Evolutionary conservation across 1,140 invertebrate genomes (phyloP), one percentile per base, ranked within the genome.

Genomic region (Ips nitidus): DNA sequence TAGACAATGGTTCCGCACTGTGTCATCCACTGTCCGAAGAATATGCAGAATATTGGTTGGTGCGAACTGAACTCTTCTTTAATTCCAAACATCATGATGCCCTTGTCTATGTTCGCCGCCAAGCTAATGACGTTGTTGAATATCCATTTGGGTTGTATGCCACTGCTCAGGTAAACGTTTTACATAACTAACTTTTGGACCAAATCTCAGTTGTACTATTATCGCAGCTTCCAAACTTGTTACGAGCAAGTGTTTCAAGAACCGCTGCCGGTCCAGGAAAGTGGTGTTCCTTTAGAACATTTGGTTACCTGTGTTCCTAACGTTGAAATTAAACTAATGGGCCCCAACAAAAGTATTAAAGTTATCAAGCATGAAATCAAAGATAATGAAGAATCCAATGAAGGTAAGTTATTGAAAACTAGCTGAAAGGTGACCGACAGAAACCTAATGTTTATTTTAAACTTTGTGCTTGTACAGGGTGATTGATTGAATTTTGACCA

Each of bases 231-330:
- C 70, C 85, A 90, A 52, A 85, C 87, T 70, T 95, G 93, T 79
- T 94, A 94, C 74, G 85, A 88, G 76, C 86, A 86, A 8, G 88
- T 91, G 78, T 89, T 91, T 75, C 82, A 86, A 67, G 78, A 85
- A 73, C 59, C 81, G 41, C 71, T 90, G 74, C 78, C 83, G 52
- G 74, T 83, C 39, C 77, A 86, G 76, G 84, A 87, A 41, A 85
- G 82, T 67, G 92, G 93, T 1, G 92, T 95, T 3, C 90, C 92
- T 6, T 78, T 96, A 37, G 94, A 96, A 77, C 93, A 96, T 81
- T 82, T 95, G 37, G 85, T 95, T 0, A 88, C 91, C n/a, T 94
- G 92, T 81, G 84, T 95, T 8, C 85, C 86, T n/a, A 89, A 89
- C 50, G 86, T 94, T 8, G 61, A 87, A 79, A 76, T 86, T 74